Evolutionary conservation across 2,113 vertebrate genomes (phyloP), one percentile per base, ranked within the genome.

Genomic region (Calyptomena viridis): DNA sequence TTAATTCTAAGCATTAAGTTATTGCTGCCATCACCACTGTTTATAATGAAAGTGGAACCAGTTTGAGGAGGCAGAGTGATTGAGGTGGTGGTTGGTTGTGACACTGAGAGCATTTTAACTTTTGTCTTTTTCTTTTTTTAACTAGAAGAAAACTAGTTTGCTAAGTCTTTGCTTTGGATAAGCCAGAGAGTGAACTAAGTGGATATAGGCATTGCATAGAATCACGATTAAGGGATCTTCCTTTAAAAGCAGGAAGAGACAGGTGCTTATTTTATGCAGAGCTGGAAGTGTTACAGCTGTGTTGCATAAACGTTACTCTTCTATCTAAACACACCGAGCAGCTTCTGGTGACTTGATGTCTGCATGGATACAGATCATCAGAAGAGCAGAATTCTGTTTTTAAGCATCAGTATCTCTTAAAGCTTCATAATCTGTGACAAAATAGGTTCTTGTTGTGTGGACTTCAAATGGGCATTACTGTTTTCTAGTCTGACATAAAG

Each of bases 151-250:
- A 93, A 82, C 87, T 96, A 94, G 84, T 87, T 87, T 66, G 97
- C 96, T 96, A 98, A 98, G 98, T 98, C 97, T 99, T 99, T 99
- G 98, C 98, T 99, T 98, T 99, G 98, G 81, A 93, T 79, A 93
- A 76, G 49, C 82, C 82, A 66, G 91, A 66, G 63, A n/a, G 35
- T n/a, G 12, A 73, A 39, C 46, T 11, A 37, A 62, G 42, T 64
- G 11, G 42, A 22, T 84, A 28, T 8, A 76, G 46, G 39, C 47
- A 49, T 53, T 66, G 44, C 28, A 63, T 20, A n/a, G 44, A 68
- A 87, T 82, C 67, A 39, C 15, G 66, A 81, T 72, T 82, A 93
- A 89, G 44, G 47, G 42, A 83, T 76, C 91, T 71, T 74, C 35
- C 60, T 80, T 92, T 77, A 62, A 86, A 93, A 81, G 64, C 64